Conservation (phyloP, 1,140 invertebrate species). For the Aporrectodea caliginosa region DNA sequence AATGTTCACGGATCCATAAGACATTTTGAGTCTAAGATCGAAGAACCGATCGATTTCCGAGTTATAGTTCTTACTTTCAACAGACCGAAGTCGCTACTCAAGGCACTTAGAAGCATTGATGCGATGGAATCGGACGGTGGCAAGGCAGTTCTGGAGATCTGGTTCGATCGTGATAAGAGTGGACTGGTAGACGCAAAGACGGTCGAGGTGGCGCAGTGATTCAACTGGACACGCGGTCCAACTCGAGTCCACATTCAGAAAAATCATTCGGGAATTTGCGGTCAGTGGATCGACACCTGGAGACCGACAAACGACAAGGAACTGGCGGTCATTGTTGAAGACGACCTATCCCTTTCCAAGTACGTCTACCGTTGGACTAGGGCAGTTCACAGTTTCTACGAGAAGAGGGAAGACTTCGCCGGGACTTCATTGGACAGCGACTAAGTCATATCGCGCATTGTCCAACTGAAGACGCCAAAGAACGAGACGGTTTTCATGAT, state of each 20-base stretch:
- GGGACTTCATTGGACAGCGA: constrained; percentile 4
- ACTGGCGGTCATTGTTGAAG: constrained; percentile 46
- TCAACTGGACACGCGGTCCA: constrained; percentile 12
- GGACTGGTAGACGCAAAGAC: constrained; percentile 6
- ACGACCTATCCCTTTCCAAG: constrained; percentile 43
- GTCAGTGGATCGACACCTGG: constrained; percentile 22
- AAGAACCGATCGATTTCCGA: too few relatives aligned
- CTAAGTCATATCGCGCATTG: too few relatives aligned
- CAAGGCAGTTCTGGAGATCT: background rate
- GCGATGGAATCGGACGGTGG: constrained; percentile 4
- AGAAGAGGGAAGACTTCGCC: background rate
- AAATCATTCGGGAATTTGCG: background rate
- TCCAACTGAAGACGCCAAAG: too few relatives aligned
- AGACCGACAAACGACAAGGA: constrained; percentile 34
- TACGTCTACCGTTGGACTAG: constrained; percentile 43
- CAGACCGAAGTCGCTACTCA: constrained; percentile 20
- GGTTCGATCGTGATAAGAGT: background rate
- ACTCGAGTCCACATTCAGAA: constrained; percentile 13
- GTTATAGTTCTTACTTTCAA: constrained; percentile 9
- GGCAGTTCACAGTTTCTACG: constrained; percentile 38
- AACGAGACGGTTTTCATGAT: too few relatives aligned
- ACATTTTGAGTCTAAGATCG: too few relatives aligned
- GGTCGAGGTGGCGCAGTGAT: background rate
- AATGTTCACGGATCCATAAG: too few relatives aligned
- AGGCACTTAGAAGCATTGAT: background rate